Conservation (phyloP, 2,888 invertebrate species). For the Hypselothyrea guttata region DNA sequence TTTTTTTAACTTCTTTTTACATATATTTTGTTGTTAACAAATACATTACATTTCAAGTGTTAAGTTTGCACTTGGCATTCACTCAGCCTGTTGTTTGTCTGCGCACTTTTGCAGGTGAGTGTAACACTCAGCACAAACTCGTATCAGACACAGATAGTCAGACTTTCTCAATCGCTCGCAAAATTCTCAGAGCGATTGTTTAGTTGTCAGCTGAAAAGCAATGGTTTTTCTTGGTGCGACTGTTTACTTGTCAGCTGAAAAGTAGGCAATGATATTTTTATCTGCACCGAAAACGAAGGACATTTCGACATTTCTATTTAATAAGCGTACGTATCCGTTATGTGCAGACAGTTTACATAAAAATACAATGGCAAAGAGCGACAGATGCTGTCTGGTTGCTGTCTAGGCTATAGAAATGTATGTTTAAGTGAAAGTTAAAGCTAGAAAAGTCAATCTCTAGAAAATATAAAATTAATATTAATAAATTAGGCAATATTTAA, state of each 20-base stretch:
- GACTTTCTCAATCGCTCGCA: too few relatives aligned
- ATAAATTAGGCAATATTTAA: too few relatives aligned
- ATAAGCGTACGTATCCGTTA: not conserved
- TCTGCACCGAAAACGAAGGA: conserved; percentile 3
- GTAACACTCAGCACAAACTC: too few relatives aligned
- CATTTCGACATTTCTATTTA: not conserved
- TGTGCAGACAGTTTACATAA: not conserved
- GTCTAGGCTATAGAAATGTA: too few relatives aligned
- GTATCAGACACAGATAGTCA: too few relatives aligned
- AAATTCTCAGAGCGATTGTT: too few relatives aligned
- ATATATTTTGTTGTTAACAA: conserved; percentile 45
- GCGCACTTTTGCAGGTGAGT: conserved; percentile 33
- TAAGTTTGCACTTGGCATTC: conserved; percentile 56
- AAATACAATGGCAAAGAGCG: too few relatives aligned
- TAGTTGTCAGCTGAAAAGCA: conserved; percentile 13
- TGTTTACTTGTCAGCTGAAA: conserved; percentile 10
- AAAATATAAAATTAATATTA: too few relatives aligned
- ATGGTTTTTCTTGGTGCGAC: conserved; percentile 27
- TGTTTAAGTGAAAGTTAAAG: too few relatives aligned
- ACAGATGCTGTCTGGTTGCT: too few relatives aligned
- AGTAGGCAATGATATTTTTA: conserved; percentile 28
- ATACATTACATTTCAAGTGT: conserved; percentile 64
- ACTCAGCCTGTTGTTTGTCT: conserved; percentile 36
- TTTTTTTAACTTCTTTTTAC: conserved; percentile 4
- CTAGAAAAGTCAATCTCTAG: too few relatives aligned